A percentile compares a stretch with the other conserved stretches of the same genome.
These are phyloP conservation scores for Euplexia lucipara DNA, from an alignment of 2,888 invertebrate species.

Conservation along the genomic window DNA sequence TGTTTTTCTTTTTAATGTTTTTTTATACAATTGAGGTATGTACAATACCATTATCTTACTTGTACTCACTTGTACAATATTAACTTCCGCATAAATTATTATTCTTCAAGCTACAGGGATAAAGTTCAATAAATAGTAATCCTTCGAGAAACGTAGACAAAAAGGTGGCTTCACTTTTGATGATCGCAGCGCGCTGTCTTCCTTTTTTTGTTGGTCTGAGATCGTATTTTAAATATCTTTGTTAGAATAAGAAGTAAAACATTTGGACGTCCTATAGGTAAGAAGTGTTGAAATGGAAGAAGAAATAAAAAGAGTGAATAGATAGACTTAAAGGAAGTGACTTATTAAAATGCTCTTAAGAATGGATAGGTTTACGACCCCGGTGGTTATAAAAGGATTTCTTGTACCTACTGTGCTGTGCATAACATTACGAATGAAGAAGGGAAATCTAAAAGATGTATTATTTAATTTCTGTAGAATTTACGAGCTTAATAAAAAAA, in stretches of 20 bases:
- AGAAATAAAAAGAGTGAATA: slow-evolving; percentile 24
- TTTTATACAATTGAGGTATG: too few relatives aligned
- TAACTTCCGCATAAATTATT: too few relatives aligned
- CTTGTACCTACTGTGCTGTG: slow-evolving; percentile 26
- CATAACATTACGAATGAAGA: slow-evolving; percentile 13
- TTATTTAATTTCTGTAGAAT: slow-evolving; percentile 17
- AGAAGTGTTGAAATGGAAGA: slow-evolving; percentile 15
- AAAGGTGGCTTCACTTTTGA: too few relatives aligned
- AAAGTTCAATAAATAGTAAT: too few relatives aligned
- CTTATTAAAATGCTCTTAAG: slow-evolving; percentile 53
- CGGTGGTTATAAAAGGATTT: slow-evolving; percentile 47
- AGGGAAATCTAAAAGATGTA: slow-evolving; percentile 26
- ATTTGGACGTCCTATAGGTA: slow-evolving; percentile 44
- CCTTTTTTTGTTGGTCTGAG: too few relatives aligned
- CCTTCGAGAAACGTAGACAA: too few relatives aligned
- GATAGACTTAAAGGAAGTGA: slow-evolving; percentile 51
- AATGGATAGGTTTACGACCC: slow-evolving; percentile 53
- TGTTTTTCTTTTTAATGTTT: too few relatives aligned
- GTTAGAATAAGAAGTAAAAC: slow-evolving; percentile 19
- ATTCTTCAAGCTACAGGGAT: too few relatives aligned
- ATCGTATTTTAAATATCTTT: too few relatives aligned
- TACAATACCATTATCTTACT: too few relatives aligned
- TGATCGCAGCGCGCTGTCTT: too few relatives aligned
- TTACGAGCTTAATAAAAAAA: slow-evolving; percentile 15
- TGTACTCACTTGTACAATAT: too few relatives aligned